Conservation (phyloP, 2,113 vertebrate species). For the Meriones unguiculatus region DNA sequence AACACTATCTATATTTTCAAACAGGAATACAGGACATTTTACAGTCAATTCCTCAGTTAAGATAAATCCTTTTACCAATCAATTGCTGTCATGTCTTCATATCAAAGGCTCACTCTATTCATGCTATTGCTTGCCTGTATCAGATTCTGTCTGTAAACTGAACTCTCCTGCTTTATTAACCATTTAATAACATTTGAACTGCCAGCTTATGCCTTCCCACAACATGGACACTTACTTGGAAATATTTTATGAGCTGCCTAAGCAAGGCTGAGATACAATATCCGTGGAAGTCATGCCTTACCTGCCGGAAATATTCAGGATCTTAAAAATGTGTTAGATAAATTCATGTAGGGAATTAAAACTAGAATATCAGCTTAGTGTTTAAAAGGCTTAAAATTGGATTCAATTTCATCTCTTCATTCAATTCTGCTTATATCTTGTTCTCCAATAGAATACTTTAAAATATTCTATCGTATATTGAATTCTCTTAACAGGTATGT, state of each 20-base stretch:
- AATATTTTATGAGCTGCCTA: background rate
- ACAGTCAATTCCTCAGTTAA: background rate
- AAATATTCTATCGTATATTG: too few species aligned
- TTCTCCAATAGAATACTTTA: background rate
- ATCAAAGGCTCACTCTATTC: background rate
- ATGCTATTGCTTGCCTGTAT: background rate
- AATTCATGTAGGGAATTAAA: background rate
- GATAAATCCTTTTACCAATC: background rate
- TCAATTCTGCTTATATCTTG: background rate
- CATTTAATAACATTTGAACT: background rate
- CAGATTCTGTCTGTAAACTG: background rate
- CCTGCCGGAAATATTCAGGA: background rate
- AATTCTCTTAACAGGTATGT: too few species aligned
- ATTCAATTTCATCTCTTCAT: background rate
- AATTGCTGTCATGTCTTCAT: background rate
- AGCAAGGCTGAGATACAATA: background rate
- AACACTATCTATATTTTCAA: background rate
- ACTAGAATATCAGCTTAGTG: background rate
- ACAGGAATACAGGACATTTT: background rate
- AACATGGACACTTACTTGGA: background rate
- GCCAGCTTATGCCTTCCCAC: background rate
- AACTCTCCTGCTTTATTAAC: background rate
- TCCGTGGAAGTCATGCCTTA: background rate
- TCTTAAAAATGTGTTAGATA: background rate
- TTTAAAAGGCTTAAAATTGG: background rate